These are phyloP conservation scores for Bombyx mandarina DNA, from an alignment of 1,140 invertebrate genomes.

Conservation along the genomic window DNA sequence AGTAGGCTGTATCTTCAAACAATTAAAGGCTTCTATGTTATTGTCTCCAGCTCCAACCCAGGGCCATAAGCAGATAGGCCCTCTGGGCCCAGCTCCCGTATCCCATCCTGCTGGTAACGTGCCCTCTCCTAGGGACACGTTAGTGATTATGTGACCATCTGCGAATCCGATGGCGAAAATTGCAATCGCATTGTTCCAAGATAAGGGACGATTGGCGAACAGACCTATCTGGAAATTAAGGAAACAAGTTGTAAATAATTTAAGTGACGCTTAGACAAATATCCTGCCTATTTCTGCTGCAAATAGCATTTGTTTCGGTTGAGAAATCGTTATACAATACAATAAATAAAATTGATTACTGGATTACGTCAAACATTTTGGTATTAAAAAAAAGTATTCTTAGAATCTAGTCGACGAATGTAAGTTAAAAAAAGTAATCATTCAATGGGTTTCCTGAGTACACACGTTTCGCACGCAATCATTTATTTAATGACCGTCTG, in stretches of 20 bases:
- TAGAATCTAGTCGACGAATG: not conserved
- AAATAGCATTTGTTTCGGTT: too few species aligned
- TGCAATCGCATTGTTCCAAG: constrained; percentile 39
- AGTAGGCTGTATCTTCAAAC: constrained; percentile 59
- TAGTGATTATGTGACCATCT: constrained; percentile 39
- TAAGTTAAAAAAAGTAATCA: not conserved
- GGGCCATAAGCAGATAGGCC: constrained; percentile 57
- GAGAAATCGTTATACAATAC: too few species aligned
- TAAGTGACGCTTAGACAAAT: too few species aligned
- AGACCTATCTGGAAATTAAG: constrained; percentile 48
- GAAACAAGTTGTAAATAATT: not conserved
- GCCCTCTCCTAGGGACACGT: constrained; percentile 36
- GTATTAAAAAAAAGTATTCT: too few species aligned
- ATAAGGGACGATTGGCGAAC: constrained; percentile 34
- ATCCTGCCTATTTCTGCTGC: too few species aligned
- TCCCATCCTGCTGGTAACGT: constrained; percentile 47
- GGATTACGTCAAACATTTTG: too few species aligned
- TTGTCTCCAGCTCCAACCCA: constrained; percentile 46
- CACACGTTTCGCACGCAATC: constrained; percentile 1
- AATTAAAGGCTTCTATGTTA: constrained; percentile 42
- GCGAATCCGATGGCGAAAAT: constrained; percentile 23
- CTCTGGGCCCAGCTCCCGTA: constrained; percentile 30
- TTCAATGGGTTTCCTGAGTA: not conserved
- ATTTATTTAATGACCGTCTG: constrained; percentile 3
- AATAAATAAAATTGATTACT: too few species aligned